Evolutionary conservation across 2,888 invertebrate species (phyloP).

Genomic region (Tenthredo amoena): DNA sequence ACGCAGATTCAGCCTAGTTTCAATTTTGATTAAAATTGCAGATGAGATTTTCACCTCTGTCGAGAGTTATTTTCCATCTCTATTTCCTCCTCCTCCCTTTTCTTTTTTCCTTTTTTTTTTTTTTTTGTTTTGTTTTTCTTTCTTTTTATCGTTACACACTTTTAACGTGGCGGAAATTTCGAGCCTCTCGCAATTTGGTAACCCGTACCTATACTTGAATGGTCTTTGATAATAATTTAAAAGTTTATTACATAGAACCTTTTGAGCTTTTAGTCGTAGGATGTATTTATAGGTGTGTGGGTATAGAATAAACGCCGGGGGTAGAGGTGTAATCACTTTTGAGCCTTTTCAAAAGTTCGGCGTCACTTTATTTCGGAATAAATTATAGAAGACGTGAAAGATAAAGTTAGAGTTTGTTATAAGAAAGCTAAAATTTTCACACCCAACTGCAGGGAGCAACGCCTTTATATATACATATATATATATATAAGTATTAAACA

Average conservation of each 20-base stretch:
- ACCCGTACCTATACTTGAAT: neutral
- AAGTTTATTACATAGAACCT: neutral
- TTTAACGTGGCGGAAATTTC: neutral
- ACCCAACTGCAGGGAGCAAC: neutral
- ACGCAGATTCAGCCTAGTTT: conserved; percentile 19
- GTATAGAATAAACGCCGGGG: neutral
- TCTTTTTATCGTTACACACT: neutral
- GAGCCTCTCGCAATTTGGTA: neutral
- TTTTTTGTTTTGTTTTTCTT: neutral
- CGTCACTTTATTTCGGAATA: conserved; percentile 32
- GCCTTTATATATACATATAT: too few species aligned
- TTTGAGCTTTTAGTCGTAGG: neutral
- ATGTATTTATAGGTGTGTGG: neutral
- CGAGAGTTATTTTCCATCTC: neutral
- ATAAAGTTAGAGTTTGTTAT: conserved; percentile 3
- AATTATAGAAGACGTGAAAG: conserved; percentile 21
- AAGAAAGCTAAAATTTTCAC: conserved; percentile 17
- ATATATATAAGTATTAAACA: neutral
- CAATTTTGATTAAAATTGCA: conserved; percentile 36
- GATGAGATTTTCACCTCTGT: conserved; percentile 37
- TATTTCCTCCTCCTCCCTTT: neutral
- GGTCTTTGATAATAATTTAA: conserved; percentile 24
- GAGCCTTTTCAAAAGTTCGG: conserved; percentile 35
- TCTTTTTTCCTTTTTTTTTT: neutral
- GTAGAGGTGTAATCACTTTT: conserved; percentile 22